Base-by-base conservation (phyloP, 2,113 vertebrate species). In the Noctilio leporinus region DNA sequence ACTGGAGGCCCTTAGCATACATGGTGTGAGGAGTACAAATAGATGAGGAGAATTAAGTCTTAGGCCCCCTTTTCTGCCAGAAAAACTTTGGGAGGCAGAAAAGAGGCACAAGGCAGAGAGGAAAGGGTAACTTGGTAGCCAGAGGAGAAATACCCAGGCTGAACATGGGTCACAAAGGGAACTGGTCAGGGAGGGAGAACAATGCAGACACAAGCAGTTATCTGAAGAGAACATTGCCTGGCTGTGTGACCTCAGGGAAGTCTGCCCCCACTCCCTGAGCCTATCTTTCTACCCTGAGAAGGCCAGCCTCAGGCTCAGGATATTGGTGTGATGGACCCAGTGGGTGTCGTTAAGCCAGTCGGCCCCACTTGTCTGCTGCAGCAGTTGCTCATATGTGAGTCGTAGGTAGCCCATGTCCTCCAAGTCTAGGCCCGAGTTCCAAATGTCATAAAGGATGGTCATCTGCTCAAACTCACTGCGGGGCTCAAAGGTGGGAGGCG, bases 321-420 rank as follows among this genome's bases (percentile, higher is more conserved):
- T 99, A 99, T 99, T 98, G 0, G 99, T 99, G 94, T 99, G 99
- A 84, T 97, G 98, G 95, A 99, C 99, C 99, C 99, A 99, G 97
- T 99, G 99, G 30, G 99, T 99, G 96, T 99, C 99, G 1, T 99
- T 99, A 47, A 99, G 99, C 99, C 99, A 99, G 96, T 99, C 99
- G 0, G 99, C 99, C 90, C 98, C 98, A 65, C 98, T 99, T 55
- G 99, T 98, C 72, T 99, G 98, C 94, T 99, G 99, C 0, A 99
- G 97, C 49, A 99, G 98, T 95, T 98, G 98, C 97, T 99, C 99
- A 2, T 99, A 99, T 0, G 98, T 99, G 59, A 98, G 98, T 92
- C 97, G 98, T 51, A 99, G 98, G 91, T 99, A 98, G 33, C 96
- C 93, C 98, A 99, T 97, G 97, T 99, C 99, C 96, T 99, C 99